Evolutionary conservation across 2,797 vertebrate genomes (phyloP), one percentile per base, ranked within the genome.

Genomic region (Sebastes goodei): DNA sequence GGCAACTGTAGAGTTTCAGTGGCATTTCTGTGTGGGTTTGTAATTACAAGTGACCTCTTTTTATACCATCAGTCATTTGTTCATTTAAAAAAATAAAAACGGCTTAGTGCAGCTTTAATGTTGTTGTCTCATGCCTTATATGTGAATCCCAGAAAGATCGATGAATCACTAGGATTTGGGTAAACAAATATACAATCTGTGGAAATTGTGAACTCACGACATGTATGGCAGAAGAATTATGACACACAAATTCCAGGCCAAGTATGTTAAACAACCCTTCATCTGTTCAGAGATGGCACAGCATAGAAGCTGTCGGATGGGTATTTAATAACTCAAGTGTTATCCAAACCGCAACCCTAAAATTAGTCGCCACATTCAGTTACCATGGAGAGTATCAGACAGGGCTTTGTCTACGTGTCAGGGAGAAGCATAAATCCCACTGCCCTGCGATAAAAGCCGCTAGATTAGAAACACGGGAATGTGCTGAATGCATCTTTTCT

Each of bases 351-450:
- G 60, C 90, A 82, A 62, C 83, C 86, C 89, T 84, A 87, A 91
- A 91, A 92, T 92, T 88, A 90, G 90, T 89, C 86, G 76, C 86
- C 77, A 70, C 67, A 10, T 80, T 81, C 81, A 32, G 89, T 93
- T 94, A 89, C 93, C 89, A 92, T 94, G 90, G 90, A 84, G 93
- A 93, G 78, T 76, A 92, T 92, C 88, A 88, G 87, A 80, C 69
- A 1, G 77, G 81, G 80, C 82, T 89, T 86, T 88, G 87, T 87
- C 81, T 91, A 83, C 59, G 74, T 91, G 85, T 89, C 86, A 82
- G 83, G 64, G 74, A 90, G 83, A 86, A 60, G 83, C 89, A 92
- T 92, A 88, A 93, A 93, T 92, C 89, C 85, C 76, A 75, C 76
- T 81, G 80, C 82, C 56, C 71, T 8, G 63, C 10, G 87, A 92